Conservation (phyloP, 1,140 invertebrate species). For the Bradysia coprophila region DNA sequence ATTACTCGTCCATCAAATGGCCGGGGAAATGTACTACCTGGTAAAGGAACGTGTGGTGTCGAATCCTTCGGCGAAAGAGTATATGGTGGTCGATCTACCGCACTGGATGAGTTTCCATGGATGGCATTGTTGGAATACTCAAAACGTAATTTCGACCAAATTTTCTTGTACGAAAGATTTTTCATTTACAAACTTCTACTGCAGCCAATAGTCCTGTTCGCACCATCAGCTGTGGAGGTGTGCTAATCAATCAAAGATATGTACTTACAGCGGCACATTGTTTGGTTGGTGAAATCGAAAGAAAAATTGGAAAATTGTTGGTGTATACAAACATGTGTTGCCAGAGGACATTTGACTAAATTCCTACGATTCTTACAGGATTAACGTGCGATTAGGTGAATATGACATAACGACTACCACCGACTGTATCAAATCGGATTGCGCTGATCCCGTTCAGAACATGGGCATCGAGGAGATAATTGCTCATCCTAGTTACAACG, state of each 20-base stretch:
- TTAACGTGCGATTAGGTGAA: slow-evolving; percentile 28
- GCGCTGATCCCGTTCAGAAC: slow-evolving; percentile 10
- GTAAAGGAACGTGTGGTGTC: background rate
- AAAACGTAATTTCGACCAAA: slow-evolving; percentile 14
- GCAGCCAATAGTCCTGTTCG: background rate
- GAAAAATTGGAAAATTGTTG: background rate
- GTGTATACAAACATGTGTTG: background rate
- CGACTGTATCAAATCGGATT: slow-evolving; percentile 22
- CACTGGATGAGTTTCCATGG: slow-evolving; percentile 27
- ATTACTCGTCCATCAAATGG: background rate
- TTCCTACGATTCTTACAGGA: too few species aligned
- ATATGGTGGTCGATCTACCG: slow-evolving; percentile 22
- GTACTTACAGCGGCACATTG: slow-evolving; percentile 54
- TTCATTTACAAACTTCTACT: background rate
- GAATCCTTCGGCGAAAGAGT: slow-evolving; percentile 6
- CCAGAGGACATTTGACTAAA: too few species aligned
- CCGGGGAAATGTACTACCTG: slow-evolving; percentile 1
- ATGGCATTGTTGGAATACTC: slow-evolving; percentile 25
- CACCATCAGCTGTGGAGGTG: slow-evolving; percentile 18
- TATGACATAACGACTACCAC: slow-evolving; percentile 24
- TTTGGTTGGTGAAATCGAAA: slow-evolving; percentile 38
- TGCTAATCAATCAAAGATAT: slow-evolving; percentile 28
- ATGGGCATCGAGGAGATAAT: slow-evolving; percentile 17
- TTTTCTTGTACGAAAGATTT: background rate
- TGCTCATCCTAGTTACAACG: slow-evolving; percentile 24